A percentile compares a stretch with the other conserved stretches of the same genome.
phyloP scores from a whole-genome alignment of 2,888 invertebrate species.

The Troides aeacus region DNA sequence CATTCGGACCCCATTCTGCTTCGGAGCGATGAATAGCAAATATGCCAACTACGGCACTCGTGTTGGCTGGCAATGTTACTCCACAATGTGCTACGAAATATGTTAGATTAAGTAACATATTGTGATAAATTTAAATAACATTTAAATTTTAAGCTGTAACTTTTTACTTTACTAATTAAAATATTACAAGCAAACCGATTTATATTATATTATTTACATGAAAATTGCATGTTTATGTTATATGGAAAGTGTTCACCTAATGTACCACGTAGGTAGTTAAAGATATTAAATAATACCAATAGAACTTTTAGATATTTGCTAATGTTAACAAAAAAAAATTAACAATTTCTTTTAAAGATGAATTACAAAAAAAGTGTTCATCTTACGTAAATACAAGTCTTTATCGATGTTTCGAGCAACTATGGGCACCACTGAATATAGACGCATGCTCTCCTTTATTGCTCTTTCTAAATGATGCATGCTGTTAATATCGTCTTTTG shows the following conservation, averaged over 20 bases:
- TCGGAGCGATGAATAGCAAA: constrained; percentile 74
- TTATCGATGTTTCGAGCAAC: constrained; percentile 72
- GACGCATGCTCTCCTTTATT: constrained; percentile 80
- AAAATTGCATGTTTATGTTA: no score
- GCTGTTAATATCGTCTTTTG: constrained; percentile 70
- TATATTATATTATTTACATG: no score
- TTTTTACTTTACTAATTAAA: no score
- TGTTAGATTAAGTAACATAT: not conserved
- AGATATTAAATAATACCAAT: no score
- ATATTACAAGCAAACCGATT: no score
- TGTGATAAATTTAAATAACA: no score
- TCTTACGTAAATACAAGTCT: constrained; percentile 75
- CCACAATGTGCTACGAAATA: constrained; percentile 56
- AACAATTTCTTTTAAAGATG: not conserved
- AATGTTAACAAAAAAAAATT: no score
- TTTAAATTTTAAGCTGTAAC: no score
- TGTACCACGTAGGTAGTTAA: no score
- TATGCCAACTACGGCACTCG: constrained; percentile 65
- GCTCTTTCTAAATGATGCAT: constrained; percentile 80
- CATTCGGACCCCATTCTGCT: constrained; percentile 76
- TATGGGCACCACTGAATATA: constrained; percentile 79
- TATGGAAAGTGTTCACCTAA: no score
- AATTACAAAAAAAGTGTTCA: not conserved
- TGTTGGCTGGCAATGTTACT: constrained; percentile 65
- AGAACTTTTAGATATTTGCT: no score